Evolutionary conservation across 2,113 vertebrate genomes (phyloP).

Genomic region (Arenaria interpres): DNA sequence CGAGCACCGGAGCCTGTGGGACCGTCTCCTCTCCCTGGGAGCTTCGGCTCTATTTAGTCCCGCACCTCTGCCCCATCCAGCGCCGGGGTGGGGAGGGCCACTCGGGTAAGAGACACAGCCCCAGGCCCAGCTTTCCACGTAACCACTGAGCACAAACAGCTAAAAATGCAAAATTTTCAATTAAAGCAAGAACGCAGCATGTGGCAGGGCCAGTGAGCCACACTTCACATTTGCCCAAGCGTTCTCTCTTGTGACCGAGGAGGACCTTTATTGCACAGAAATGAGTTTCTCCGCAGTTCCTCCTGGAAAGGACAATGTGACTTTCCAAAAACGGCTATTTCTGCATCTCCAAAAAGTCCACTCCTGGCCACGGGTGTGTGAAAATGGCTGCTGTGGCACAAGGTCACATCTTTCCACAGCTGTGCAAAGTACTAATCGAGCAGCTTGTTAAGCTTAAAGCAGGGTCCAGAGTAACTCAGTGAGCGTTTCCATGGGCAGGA

Average conservation of each 20-base stretch:
- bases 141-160: not conserved
- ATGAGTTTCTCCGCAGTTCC: not conserved
- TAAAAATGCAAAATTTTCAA: not conserved
- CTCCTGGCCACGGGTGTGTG: not conserved
- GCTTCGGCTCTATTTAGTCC: not conserved
- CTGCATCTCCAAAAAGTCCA: not conserved
- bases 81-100: not conserved
- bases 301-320: not conserved
- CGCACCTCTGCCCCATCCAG: not conserved
- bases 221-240: not conserved
- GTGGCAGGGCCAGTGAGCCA: not conserved
- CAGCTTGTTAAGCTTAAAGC: not conserved
- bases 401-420: not conserved
- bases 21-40: not conserved
- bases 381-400: not conserved
- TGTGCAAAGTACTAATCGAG: not conserved
- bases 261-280: not conserved
- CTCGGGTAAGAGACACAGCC: accelerated
- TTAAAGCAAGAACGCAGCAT: not conserved
- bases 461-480: not conserved
- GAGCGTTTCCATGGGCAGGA: not conserved
- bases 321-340: not conserved
- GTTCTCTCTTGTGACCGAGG: not conserved
- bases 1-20: not conserved
- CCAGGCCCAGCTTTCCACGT: not conserved